phyloP scores from a whole-genome alignment of 2,888 invertebrate genomes.

The Lissocephala sabroskyi region DNA sequence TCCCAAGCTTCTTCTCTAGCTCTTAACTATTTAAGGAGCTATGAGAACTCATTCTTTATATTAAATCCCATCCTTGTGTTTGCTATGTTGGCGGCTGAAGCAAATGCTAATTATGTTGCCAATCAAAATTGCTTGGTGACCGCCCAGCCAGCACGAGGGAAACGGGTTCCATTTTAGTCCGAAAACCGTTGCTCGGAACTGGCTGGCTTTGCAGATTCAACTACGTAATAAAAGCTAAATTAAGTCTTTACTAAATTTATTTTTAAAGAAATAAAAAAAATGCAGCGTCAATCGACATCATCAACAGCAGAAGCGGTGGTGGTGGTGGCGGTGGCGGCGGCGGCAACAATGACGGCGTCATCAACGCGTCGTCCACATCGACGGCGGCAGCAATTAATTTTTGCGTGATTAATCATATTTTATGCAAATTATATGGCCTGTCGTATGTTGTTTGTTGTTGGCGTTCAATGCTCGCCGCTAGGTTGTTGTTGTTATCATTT shows the following conservation, averaged over 20 bases:
- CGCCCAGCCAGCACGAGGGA: no score
- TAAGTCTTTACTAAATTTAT: constrained; percentile 18
- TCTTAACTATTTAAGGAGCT: no score
- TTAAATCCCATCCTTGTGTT: no score
- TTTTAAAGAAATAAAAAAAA: constrained; percentile 5
- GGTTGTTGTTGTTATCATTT: neutral
- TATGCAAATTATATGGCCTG: constrained; percentile 4
- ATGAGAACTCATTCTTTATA: no score
- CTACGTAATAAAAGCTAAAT: constrained; percentile 15
- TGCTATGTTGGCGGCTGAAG: no score
- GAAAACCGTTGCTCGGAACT: neutral
- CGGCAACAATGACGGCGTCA: neutral
- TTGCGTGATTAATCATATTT: constrained; percentile 6
- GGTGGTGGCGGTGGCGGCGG: neutral
- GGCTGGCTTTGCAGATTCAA: neutral
- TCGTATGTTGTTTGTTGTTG: neutral
- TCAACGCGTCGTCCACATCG: neutral
- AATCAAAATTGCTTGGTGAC: constrained; percentile 15
- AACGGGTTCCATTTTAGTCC: neutral
- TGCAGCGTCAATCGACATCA: neutral
- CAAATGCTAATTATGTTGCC: constrained; percentile 29
- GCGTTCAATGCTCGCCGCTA: neutral
- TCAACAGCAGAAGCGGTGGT: no score
- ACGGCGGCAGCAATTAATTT: neutral
- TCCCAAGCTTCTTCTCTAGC: no score